Conservation (phyloP, 2,888 invertebrate genomes). For the Drosophila ezoana region DNA sequence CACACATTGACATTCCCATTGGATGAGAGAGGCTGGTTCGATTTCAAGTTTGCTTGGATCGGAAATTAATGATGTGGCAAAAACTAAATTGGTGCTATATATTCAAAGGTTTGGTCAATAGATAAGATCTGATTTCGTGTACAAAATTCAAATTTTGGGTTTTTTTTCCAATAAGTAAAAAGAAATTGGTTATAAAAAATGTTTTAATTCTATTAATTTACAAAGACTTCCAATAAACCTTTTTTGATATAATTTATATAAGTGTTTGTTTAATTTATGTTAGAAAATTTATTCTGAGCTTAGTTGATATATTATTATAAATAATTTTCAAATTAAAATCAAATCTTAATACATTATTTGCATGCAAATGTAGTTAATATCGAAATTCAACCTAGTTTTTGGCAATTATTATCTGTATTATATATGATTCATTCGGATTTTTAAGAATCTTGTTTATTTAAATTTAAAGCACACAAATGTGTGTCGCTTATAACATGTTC, state of each 20-base stretch:
- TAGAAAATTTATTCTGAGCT: neutral
- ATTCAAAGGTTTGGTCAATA: neutral
- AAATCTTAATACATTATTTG: neutral
- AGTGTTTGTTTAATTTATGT: neutral
- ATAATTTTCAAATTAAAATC: too few relatives aligned
- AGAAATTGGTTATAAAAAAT: neutral
- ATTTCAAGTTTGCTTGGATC: constrained; percentile 24
- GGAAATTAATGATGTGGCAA: constrained; percentile 44
- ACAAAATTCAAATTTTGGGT: constrained; percentile 3
- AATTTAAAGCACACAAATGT: constrained; percentile 30
- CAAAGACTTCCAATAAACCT: neutral
- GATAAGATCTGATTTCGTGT: constrained; percentile 14
- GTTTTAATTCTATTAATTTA: neutral
- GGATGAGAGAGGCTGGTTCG: constrained; percentile 38
- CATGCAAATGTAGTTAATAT: neutral
- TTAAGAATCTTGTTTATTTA: constrained; percentile 1
- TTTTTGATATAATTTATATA: neutral
- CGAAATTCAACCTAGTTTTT: neutral
- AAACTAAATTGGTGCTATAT: constrained; percentile 25
- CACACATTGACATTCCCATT: constrained; percentile 48
- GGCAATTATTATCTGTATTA: neutral
- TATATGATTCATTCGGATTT: neutral
- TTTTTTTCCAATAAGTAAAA: constrained; percentile 2
- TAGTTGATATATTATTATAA: neutral
- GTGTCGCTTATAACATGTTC: constrained; percentile 6